A percentile compares a stretch with the other conserved stretches of the same genome.
Evolutionary conservation across 2,888 invertebrate species (phyloP).

Genomic region (Patella depressa): DNA sequence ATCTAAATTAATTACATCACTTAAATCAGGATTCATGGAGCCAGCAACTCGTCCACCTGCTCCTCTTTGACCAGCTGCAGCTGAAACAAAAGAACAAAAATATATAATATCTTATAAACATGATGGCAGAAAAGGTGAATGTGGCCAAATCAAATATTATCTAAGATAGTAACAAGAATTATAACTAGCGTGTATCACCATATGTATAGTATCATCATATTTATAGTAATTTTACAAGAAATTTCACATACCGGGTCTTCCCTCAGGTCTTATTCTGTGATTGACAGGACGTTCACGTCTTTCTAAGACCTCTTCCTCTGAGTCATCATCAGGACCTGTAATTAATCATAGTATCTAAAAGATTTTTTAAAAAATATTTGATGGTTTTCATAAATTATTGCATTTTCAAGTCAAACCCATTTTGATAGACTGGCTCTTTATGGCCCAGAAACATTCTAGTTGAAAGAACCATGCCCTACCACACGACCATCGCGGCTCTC

Average conservation of each 20-base stretch:
- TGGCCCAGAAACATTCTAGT: no score
- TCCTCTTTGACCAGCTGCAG: slow-evolving; percentile 46
- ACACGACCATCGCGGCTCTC: no score
- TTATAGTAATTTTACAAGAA: no score
- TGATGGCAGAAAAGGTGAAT: not conserved
- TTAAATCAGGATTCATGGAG: slow-evolving; percentile 59
- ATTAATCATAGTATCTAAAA: not conserved
- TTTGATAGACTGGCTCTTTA: no score
- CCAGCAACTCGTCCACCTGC: slow-evolving; percentile 50
- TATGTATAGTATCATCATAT: no score
- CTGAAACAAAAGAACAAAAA: slow-evolving; percentile 38
- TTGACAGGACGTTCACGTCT: slow-evolving; percentile 46
- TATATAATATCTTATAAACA: slow-evolving; percentile 5
- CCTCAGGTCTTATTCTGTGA: slow-evolving; percentile 54
- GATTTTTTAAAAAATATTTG: no score
- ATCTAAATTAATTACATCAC: slow-evolving; percentile 47
- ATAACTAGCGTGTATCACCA: not conserved
- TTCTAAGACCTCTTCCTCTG: slow-evolving; percentile 31
- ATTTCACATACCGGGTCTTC: slow-evolving; percentile 28
- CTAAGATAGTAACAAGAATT: not conserved
- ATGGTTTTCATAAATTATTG: no score
- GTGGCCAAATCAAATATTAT: not conserved
- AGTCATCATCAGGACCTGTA: slow-evolving; percentile 40
- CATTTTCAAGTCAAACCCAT: no score
- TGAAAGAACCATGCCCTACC: no score